Percentiles rank a stretch among this genome's conserved stretches.
Conservation (phyloP, 2,888 invertebrate genomes). For the Oxycera nigricornis region DNA sequence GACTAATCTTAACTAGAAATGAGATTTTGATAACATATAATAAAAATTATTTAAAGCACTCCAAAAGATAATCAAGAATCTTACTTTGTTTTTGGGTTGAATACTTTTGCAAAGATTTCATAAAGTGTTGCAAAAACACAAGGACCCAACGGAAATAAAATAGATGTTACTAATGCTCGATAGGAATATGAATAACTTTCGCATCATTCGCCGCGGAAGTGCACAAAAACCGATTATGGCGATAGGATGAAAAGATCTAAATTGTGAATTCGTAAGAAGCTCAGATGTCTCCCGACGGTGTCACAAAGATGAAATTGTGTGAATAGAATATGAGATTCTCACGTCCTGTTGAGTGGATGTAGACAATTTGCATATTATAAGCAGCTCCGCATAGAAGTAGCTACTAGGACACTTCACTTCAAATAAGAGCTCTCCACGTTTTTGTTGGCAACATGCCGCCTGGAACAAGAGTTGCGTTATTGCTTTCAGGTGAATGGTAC, state of each 20-base stretch:
- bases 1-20: no score
- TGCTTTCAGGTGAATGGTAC: slow-evolving; percentile 35
- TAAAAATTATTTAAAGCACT: no score
- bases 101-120: no score
- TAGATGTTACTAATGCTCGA: background rate
- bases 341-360: background rate
- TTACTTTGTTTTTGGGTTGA: no score
- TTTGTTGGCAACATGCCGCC: background rate
- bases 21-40: no score
- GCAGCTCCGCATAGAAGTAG: background rate
- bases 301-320: slow-evolving; percentile 37
- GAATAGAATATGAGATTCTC: slow-evolving; percentile 37
- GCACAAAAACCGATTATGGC: background rate
- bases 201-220: slow-evolving; percentile 14
- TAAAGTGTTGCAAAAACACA: background rate
- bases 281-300: slow-evolving; percentile 28
- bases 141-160: background rate
- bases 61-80: no score
- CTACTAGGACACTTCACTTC: background rate
- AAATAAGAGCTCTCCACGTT: background rate
- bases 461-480: slow-evolving; percentile 5
- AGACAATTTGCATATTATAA: slow-evolving; percentile 37
- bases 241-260: background rate
- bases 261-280: background rate
- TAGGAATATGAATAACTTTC: slow-evolving; percentile 37